Evolutionary conservation across 2,888 invertebrate genomes (phyloP).

Genomic region (Tachina grossa): DNA sequence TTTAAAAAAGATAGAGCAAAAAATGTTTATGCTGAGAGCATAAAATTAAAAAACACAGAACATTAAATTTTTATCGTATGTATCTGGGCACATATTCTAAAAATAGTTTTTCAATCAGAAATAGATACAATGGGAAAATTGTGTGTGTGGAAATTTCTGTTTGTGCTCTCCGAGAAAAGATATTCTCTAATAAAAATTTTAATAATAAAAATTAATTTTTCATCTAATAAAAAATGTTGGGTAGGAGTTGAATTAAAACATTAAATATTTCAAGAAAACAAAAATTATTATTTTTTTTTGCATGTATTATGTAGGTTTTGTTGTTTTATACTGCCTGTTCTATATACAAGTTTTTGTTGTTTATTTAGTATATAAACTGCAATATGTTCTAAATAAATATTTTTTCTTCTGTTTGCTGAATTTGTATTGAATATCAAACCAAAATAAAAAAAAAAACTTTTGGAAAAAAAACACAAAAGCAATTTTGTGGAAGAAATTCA

Average conservation of each 20-base stretch:
- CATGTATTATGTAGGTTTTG: slow-evolving; percentile 35
- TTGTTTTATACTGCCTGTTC: slow-evolving; percentile 1
- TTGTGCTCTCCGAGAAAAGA: slow-evolving; percentile 50
- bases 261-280: slow-evolving; percentile 15
- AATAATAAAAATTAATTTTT: slow-evolving; percentile 50
- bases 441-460: no score
- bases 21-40: no score
- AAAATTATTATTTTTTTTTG: neutral
- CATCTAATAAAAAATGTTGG: slow-evolving; percentile 8
- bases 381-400: slow-evolving; percentile 52
- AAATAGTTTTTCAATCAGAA: slow-evolving; percentile 81
- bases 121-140: slow-evolving; percentile 78
- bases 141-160: slow-evolving; percentile 56
- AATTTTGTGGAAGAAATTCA: neutral
- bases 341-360: slow-evolving; percentile 8
- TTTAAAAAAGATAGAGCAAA: neutral
- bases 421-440: slow-evolving; percentile 65
- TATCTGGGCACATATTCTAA: slow-evolving; percentile 82
- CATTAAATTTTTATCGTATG: slow-evolving; percentile 67
- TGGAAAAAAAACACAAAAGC: slow-evolving; percentile 7
- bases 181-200: slow-evolving; percentile 24
- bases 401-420: slow-evolving; percentile 25
- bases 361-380: slow-evolving; percentile 41
- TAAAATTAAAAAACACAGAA: slow-evolving; percentile 1
- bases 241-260: slow-evolving; percentile 30